Evolutionary conservation across 2,888 invertebrate species (phyloP).

Genomic region (Atrina japonica): DNA sequence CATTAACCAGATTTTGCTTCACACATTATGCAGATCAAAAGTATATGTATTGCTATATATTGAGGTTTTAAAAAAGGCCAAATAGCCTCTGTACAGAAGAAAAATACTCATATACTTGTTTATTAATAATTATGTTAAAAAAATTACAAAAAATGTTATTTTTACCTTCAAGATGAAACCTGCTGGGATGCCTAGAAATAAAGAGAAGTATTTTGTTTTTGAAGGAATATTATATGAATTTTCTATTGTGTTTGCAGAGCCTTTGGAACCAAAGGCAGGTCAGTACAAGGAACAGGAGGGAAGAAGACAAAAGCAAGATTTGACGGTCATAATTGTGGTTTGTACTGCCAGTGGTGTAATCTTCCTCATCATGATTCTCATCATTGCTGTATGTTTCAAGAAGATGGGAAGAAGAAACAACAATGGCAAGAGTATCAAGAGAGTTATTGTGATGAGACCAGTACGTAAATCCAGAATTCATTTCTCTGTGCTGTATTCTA

Average conservation of each 20-base stretch:
- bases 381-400: conserved; percentile 48
- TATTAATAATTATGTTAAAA: too few species aligned
- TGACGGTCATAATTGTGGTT: conserved; percentile 41
- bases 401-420: conserved; percentile 26
- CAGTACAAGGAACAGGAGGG: background rate
- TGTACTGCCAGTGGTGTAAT: conserved; percentile 44
- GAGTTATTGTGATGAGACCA: conserved; percentile 78
- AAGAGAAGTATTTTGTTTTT: background rate
- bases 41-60: too few species aligned
- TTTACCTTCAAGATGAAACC: background rate
- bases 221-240: background rate
- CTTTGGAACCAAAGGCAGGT: background rate
- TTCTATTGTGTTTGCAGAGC: background rate
- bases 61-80: too few species aligned
- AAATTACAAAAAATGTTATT: too few species aligned
- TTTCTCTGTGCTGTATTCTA: too few species aligned
- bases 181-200: background rate
- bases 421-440: conserved; percentile 63
- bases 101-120: too few species aligned
- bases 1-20: too few species aligned
- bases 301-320: conserved; percentile 6
- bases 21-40: too few species aligned
- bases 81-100: too few species aligned
- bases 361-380: conserved; percentile 51
- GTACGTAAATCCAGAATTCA: conserved; percentile 65